These are phyloP conservation scores for Caenorhabditis zanzibari DNA, from an alignment of 2,888 invertebrate species.

Conservation along the genomic window DNA sequence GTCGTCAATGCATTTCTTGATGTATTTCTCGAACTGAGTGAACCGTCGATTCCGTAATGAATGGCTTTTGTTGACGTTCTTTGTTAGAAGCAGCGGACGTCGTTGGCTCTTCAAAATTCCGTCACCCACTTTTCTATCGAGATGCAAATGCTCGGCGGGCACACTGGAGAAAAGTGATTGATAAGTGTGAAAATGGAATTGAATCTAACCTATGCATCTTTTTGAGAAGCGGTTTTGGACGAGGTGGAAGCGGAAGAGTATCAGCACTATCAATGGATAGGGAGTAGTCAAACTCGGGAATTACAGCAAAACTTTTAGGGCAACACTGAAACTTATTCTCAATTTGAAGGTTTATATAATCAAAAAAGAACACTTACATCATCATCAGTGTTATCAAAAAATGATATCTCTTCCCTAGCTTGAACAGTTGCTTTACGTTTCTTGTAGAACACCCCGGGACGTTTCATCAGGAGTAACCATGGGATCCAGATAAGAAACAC, in stretches of 20 bases:
- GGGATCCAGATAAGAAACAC: slow-evolving; percentile 79
- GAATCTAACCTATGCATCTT: slow-evolving; percentile 71
- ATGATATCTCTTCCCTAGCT: slow-evolving; percentile 65
- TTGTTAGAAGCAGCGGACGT: slow-evolving; percentile 53
- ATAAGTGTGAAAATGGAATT: slow-evolving; percentile 18
- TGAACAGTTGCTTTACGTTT: slow-evolving; percentile 61
- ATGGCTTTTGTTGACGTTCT: slow-evolving; percentile 63
- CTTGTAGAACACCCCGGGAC: slow-evolving; percentile 71
- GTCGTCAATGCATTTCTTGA: slow-evolving; percentile 71
- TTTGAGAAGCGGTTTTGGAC: slow-evolving; percentile 70
- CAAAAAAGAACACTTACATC: slow-evolving; percentile 33
- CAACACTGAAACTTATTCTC: slow-evolving; percentile 66
- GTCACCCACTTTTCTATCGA: slow-evolving; percentile 77
- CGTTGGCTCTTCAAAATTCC: slow-evolving; percentile 73
- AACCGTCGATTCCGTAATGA: slow-evolving; percentile 58
- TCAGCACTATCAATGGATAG: slow-evolving; percentile 69
- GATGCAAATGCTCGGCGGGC: slow-evolving; percentile 72
- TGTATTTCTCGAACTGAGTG: slow-evolving; percentile 73
- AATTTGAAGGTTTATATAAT: neutral
- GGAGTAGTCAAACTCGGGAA: slow-evolving; percentile 58
- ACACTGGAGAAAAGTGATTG: slow-evolving; percentile 63
- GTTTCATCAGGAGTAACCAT: slow-evolving; percentile 78
- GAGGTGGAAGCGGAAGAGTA: slow-evolving; percentile 60
- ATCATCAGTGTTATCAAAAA: slow-evolving; percentile 68
- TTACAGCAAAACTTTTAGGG: slow-evolving; percentile 21